These are phyloP conservation scores for Vollenhovia emeryi DNA, from an alignment of 1,140 invertebrate genomes.

Conservation along the genomic window DNA sequence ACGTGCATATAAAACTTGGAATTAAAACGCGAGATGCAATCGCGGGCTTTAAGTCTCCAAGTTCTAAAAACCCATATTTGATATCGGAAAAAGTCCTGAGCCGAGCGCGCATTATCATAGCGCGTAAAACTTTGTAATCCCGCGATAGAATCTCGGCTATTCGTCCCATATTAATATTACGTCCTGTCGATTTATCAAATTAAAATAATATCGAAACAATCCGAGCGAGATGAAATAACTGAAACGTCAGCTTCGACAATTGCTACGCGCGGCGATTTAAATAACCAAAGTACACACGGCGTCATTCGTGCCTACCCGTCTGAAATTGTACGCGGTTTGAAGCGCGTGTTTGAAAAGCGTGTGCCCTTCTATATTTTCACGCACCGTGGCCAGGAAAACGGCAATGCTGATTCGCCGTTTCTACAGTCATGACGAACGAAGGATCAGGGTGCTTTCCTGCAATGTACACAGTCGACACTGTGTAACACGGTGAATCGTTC, in stretches of 20 bases:
- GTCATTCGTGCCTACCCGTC: no score
- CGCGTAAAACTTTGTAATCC: neutral
- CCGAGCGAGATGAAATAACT: neutral
- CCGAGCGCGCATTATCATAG: neutral
- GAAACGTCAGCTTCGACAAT: neutral
- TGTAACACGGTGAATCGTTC: no score
- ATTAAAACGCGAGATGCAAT: constrained; percentile 3
- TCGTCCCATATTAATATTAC: neutral
- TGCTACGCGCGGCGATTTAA: neutral
- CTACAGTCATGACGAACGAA: no score
- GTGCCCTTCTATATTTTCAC: no score
- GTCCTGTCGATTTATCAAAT: neutral
- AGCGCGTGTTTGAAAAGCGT: no score
- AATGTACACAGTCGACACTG: no score
- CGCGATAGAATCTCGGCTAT: neutral
- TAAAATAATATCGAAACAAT: neutral
- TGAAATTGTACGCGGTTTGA: no score
- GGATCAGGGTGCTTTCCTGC: no score
- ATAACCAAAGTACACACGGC: neutral
- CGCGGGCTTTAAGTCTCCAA: neutral
- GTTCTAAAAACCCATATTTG: neutral
- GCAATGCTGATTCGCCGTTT: no score
- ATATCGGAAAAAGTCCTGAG: neutral
- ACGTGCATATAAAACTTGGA: neutral
- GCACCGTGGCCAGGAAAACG: no score